phyloP scores from a whole-genome alignment of 2,888 invertebrate species.

The Drosophila eohydei region DNA sequence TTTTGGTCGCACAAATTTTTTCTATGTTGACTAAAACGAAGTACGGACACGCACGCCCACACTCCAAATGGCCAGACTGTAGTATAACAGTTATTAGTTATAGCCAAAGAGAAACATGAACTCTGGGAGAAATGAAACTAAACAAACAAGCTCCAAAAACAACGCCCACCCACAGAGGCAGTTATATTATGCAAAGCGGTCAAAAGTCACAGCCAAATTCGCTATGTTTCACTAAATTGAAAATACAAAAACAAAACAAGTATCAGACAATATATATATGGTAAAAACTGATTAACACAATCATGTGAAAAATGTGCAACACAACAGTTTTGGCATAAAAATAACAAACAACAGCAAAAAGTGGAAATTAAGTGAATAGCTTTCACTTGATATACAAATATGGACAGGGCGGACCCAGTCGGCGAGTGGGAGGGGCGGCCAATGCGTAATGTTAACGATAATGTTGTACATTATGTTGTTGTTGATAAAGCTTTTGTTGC shows the following conservation, averaged over 20 bases:
- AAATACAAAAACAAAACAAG: constrained; percentile 20
- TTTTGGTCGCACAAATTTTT: constrained; percentile 41
- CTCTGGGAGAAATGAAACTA: constrained; percentile 21
- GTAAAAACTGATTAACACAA: constrained; percentile 73
- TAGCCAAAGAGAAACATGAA: constrained; percentile 24
- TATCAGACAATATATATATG: constrained; percentile 29
- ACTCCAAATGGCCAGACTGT: constrained; percentile 5
- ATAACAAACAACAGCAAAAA: constrained; percentile 52
- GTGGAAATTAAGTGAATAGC: constrained; percentile 69
- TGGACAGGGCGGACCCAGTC: constrained; percentile 28
- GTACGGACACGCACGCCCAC: constrained; percentile 27
- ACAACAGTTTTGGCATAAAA: constrained; percentile 56
- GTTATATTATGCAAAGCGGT: constrained; percentile 59
- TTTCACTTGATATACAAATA: constrained; percentile 74
- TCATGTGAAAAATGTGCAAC: constrained; percentile 75
- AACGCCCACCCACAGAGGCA: constrained; percentile 2
- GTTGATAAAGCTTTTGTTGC: not conserved
- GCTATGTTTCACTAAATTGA: constrained; percentile 34
- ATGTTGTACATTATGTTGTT: constrained; percentile 17
- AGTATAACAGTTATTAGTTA: constrained; percentile 29
- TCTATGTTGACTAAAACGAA: constrained; percentile 20
- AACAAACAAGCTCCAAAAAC: constrained; percentile 24
- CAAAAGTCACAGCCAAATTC: constrained; percentile 54
- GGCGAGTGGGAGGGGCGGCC: constrained; percentile 50
- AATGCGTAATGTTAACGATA: constrained; percentile 61